These are phyloP conservation scores for Heterotis niloticus DNA, from an alignment of 2,113 vertebrate genomes.

Conservation along the genomic window DNA sequence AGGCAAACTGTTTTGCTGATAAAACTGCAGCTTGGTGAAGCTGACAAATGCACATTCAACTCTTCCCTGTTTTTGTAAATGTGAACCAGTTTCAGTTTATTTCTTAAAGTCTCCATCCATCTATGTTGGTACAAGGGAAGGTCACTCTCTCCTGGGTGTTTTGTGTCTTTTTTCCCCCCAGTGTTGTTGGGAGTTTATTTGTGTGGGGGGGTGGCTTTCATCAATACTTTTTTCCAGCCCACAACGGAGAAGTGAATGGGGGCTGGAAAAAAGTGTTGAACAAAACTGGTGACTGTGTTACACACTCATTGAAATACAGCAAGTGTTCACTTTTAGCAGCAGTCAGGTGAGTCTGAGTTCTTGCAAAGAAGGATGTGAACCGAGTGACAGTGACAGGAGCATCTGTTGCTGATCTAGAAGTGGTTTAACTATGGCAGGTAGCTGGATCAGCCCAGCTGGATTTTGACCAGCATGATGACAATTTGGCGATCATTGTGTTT, in stretches of 20 bases:
- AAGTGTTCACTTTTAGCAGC: background rate
- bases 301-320: background rate
- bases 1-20: no score
- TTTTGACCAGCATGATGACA: no score
- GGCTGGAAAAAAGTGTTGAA: no score
- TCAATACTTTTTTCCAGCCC: no score
- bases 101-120: background rate
- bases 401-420: background rate
- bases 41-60: background rate
- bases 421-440: no score
- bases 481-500: no score
- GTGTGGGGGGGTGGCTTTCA: no score
- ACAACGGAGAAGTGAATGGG: background rate
- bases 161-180: background rate
- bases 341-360: background rate
- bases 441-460: no score
- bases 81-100: no score
- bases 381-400: background rate
- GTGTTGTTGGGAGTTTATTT: background rate
- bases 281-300: background rate
- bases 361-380: no score
- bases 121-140: slow-evolving; percentile 1
- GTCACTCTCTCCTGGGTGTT: background rate
- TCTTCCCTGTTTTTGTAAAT: background rate
- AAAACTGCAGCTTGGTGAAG: background rate